These are phyloP conservation scores for Apteryx mantelli DNA, from an alignment of 2,113 vertebrate genomes.

Conservation along the genomic window DNA sequence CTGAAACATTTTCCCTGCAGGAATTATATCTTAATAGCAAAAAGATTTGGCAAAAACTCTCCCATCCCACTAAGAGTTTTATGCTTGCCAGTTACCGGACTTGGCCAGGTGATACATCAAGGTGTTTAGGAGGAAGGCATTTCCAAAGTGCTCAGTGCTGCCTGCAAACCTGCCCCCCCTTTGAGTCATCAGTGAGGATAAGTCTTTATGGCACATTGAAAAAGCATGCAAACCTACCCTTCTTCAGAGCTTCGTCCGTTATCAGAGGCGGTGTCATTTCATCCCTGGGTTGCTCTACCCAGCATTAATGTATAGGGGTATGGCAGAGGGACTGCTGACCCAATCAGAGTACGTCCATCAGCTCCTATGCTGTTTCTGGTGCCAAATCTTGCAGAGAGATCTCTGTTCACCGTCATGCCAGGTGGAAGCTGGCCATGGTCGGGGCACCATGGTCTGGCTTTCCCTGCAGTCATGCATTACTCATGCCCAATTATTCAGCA, in stretches of 20 bases:
- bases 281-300: not conserved
- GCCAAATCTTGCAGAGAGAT: not conserved
- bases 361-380: not conserved
- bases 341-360: fast-evolving
- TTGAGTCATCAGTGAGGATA: not conserved
- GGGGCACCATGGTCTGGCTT: fast-evolving
- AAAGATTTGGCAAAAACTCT: not conserved
- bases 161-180: not conserved
- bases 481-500: not conserved
- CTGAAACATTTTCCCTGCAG: not conserved
- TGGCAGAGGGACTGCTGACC: not conserved
- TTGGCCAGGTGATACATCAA: not conserved
- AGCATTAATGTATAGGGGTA: fast-evolving
- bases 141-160: not conserved
- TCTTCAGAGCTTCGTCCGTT: not conserved
- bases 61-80: not conserved
- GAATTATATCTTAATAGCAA: not conserved
- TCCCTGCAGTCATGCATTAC: not conserved
- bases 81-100: not conserved
- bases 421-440: not conserved
- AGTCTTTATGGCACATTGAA: not conserved
- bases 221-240: not conserved
- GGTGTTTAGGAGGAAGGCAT: not conserved
- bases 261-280: not conserved
- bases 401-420: not conserved